These are phyloP conservation scores for Heterochromis multidens DNA, from an alignment of 2,113 vertebrate genomes.

Conservation along the genomic window DNA sequence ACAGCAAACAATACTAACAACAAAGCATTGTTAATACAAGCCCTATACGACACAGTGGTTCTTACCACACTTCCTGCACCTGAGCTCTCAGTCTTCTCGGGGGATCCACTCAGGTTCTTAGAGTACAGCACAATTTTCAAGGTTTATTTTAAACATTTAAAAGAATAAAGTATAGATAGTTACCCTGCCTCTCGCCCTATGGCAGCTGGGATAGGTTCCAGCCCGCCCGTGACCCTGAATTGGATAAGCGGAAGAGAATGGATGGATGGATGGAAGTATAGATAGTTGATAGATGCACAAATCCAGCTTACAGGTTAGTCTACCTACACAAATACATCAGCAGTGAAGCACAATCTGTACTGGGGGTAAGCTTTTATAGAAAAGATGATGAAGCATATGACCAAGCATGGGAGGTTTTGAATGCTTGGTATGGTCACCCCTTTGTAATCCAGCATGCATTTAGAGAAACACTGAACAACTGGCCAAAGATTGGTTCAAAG, in stretches of 20 bases:
- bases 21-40: background rate
- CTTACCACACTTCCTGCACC: conserved; percentile 35
- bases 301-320: conserved; percentile 29
- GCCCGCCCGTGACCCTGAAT: no score
- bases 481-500: conserved; percentile 16
- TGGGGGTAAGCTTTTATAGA: conserved; percentile 38
- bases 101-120: conserved; percentile 21
- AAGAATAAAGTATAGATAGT: no score
- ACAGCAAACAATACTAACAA: background rate
- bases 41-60: conserved; percentile 21
- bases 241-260: no score
- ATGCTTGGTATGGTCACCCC: background rate
- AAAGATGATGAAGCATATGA: conserved; percentile 12
- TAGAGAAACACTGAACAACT: conserved; percentile 29
- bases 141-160: no score
- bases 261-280: no score
- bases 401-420: conserved; percentile 19
- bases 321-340: conserved; percentile 24
- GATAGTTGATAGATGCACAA: conserved; percentile 39
- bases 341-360: conserved; percentile 4
- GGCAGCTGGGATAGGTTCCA: no score
- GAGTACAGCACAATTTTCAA: conserved; percentile 42
- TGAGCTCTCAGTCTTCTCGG: conserved; percentile 23
- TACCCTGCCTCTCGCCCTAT: no score
- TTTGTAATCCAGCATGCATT: conserved; percentile 28